These are phyloP conservation scores for Tympanoctomys barrerae DNA, from an alignment of 2,797 vertebrate species.

Conservation along the genomic window DNA sequence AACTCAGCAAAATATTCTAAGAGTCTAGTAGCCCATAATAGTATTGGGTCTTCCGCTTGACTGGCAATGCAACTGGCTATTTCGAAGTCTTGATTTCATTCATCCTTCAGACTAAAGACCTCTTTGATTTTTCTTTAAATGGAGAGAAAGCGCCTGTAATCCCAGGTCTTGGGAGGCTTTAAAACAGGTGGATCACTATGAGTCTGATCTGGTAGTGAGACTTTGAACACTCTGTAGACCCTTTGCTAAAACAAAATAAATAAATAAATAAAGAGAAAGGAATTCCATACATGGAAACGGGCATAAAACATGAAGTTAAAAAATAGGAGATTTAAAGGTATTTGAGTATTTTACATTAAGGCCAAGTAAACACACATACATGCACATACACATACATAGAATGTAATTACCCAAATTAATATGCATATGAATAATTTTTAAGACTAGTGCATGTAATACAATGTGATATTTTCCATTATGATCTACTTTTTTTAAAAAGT, in stretches of 20 bases:
- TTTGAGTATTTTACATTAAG: slow-evolving; percentile 52
- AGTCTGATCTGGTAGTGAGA: too few relatives aligned
- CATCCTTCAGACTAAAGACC: neutral
- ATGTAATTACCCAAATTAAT: neutral
- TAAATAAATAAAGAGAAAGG: neutral
- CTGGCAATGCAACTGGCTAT: neutral
- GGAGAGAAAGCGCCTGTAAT: neutral
- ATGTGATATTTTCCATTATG: slow-evolving; percentile 33
- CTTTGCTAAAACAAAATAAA: too few relatives aligned
- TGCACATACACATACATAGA: neutral
- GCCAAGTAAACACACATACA: neutral
- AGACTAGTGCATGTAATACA: neutral
- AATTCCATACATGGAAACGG: neutral
- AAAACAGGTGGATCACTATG: too few relatives aligned
- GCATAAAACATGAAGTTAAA: neutral
- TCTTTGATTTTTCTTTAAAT: neutral
- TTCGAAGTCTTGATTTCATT: neutral
- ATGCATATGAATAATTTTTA: neutral
- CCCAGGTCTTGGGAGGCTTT: too few relatives aligned
- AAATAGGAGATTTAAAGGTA: neutral
- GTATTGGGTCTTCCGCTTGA: too few relatives aligned
- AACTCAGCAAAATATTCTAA: too few relatives aligned
- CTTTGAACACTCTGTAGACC: too few relatives aligned
- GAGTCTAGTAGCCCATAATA: too few relatives aligned
- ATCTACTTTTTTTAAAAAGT: neutral